Evolutionary conservation across 1,140 invertebrate species (phyloP).

Genomic region (Drosophila punjabiensis): DNA sequence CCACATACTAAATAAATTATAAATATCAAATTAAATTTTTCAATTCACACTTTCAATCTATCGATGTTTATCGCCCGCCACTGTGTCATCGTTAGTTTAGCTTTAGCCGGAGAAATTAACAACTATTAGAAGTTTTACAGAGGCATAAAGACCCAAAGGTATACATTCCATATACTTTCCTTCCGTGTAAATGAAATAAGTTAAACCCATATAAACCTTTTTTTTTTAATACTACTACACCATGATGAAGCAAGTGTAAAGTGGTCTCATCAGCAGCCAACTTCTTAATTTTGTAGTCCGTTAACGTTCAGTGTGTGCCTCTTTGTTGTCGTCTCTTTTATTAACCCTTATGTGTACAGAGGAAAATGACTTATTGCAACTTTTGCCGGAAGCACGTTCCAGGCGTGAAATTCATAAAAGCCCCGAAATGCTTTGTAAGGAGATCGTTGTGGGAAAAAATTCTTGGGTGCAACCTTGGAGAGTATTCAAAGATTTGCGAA

Average conservation of each 20-base stretch:
- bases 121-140: neutral
- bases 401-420: neutral
- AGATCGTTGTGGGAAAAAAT: constrained; percentile 22
- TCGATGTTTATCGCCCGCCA: neutral
- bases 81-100: neutral
- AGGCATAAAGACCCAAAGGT: neutral
- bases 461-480: constrained; percentile 15
- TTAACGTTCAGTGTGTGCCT: neutral
- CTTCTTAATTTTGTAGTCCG: neutral
- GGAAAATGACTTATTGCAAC: constrained; percentile 14
- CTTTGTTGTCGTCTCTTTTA: neutral
- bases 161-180: neutral
- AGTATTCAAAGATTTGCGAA: constrained; percentile 12
- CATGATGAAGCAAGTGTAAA: neutral
- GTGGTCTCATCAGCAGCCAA: neutral
- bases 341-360: neutral
- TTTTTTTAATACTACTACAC: neutral
- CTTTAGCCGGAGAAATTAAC: neutral
- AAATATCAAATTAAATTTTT: no score
- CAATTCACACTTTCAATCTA: neutral
- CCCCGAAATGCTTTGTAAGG: constrained; percentile 16
- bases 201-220: neutral
- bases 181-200: neutral
- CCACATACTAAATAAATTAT: neutral
- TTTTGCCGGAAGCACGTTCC: constrained; percentile 14